Evolutionary conservation across 2,113 vertebrate genomes (phyloP).

Genomic region (Cyprinodon tularosa): DNA sequence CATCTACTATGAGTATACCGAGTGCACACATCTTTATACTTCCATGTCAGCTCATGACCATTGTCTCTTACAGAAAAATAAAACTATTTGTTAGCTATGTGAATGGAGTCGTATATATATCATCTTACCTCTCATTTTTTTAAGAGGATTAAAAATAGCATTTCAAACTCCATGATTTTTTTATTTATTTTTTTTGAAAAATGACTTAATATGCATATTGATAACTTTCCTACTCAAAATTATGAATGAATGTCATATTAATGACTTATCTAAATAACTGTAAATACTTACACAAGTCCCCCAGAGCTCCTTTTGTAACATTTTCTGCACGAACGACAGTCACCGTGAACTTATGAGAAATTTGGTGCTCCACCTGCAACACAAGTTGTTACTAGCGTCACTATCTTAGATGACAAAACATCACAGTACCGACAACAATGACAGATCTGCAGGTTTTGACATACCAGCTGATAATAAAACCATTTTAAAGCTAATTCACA

Average conservation of each 20-base stretch:
- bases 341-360: constrained; percentile 91
- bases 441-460: constrained; percentile 3
- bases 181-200: not conserved
- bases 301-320: constrained; percentile 94
- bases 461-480: not conserved
- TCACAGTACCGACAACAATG: not conserved
- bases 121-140: not conserved
- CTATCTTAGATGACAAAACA: not conserved
- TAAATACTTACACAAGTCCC: constrained; percentile 91
- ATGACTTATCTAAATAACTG: not conserved
- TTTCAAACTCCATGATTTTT: not conserved
- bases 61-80: not conserved
- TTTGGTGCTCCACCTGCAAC: constrained; percentile 93
- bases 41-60: not conserved
- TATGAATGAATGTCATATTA: not conserved
- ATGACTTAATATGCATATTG: not conserved
- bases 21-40: too few species aligned
- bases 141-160: not conserved
- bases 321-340: constrained; percentile 87
- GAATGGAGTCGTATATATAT: not conserved
- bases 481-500: not conserved
- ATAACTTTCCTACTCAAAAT: not conserved
- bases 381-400: constrained; percentile 1
- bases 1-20: too few species aligned
- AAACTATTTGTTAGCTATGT: not conserved